Base-by-base conservation (phyloP, 2,888 invertebrate species). In the Autographa gamma region DNA sequence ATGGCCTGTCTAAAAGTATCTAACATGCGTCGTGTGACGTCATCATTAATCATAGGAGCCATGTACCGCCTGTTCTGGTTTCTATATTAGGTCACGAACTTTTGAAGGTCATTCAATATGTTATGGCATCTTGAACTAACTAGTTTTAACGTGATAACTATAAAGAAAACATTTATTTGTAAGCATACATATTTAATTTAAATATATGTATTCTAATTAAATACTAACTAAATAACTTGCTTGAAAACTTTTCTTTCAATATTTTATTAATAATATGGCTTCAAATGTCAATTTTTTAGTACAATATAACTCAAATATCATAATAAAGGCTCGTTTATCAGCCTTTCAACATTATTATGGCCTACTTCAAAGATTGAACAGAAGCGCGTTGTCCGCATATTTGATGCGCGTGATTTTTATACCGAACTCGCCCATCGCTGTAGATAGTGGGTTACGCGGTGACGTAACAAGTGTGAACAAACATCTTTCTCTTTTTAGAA, bases 401-500 rank as follows among this genome's bases (percentile, higher is more conserved):
- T 31, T 56, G 41, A 16, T n/a, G 13, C 31, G 48, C 62, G 41
- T 60, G 43, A 59, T n/a, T 71, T 52, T 34, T 68, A 34, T 25
- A 32, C 68, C 18, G 8, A 9, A 32, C 25, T 41, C 66, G 66
- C 59, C 56, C 58, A 31, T 25, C 52, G 31, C 43, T 19, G 41
- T 32, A 13, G 13, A 19, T 32, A 32, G 32, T 60, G n/a, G 18
- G 14, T 67, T 63, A 64, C 59, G 71, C 43, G 67, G 59, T 25
- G 60, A 25, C 64, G 59, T 25, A 60, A 19, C 64, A 43, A 56
- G 52, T 32, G 66, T 64, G 31, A 18, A 41, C 14, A 56, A 48
- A n/a, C 60, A 8, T 48, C 82, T 77, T 84, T 84, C 85, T 84
- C 70, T 82, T 80, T 74, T 67, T 60, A 43, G 58, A 48, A 11